Base-by-base conservation (phyloP, 2,888 invertebrate genomes). In the Erebia aethiops region DNA sequence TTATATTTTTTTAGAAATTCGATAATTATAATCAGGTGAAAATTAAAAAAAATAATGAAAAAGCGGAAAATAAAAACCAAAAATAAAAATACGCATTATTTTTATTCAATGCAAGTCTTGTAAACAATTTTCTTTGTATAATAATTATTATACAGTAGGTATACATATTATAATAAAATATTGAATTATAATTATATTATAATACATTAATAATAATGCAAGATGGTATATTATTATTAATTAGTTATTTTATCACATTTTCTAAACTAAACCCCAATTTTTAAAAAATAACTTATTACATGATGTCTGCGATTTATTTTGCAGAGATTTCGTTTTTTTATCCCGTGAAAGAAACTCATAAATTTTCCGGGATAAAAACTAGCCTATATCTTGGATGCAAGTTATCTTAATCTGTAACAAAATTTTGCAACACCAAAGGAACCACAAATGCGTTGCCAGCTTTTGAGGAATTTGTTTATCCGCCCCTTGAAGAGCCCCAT, bases 31-130 rank as follows among this genome's bases (percentile, higher is more conserved):
- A 51, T 51, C 3, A 51, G 14, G 7, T 1, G n/a, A 51, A 54
- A 54, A 3, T 2, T 11, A 54, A 54, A 18, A 16, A 7, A 16
- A 14, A 26, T 10, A 21, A 56, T 10, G 4, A 26, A 60, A 21
- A 57, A 63, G 43, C 18, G 54, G 16, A 60, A 65, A 41, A 65
- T 41, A 71, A 67, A 69, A 26, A 69, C n/a, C 61, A 64, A 71
- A 65, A 60, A 21, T 54, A 58, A 71, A 68, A 65, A 71, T 61
- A 65, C 46, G 65, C 67, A 71, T 62, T 14, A 54, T 52, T 41
- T 71, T 65, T 68, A 68, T 71, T 68, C 14, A 61, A 65, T 71
- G 71, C 68, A 56, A 68, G 68, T 71, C 64, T 52, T 68, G 63
- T 61, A 65, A 49, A 61, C 41, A 65, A 54, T 61, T 35, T 61